Evolutionary conservation across 92 coral and sea anemone species (phyloP).

Genomic region (Blastomussa wellsi): DNA sequence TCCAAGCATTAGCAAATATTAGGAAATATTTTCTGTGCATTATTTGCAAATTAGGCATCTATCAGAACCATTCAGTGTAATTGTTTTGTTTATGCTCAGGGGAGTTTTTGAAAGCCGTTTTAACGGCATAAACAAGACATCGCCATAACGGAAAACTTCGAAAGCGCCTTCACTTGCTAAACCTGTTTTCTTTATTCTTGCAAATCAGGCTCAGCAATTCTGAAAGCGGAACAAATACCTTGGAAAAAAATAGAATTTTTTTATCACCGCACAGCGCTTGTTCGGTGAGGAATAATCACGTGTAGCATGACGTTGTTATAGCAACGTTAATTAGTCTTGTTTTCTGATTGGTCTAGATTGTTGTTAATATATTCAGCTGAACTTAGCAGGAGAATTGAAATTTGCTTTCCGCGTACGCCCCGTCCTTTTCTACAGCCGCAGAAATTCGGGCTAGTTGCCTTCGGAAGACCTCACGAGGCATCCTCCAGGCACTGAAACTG

Average conservation of each 20-base stretch:
- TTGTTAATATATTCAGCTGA: constrained; percentile 45
- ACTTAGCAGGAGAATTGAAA: constrained; percentile 75
- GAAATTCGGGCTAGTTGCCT: constrained; percentile 74
- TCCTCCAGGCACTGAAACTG: constrained; percentile 78
- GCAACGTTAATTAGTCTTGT: constrained; percentile 41
- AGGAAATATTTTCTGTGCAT: constrained; percentile 11
- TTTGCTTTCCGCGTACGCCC: constrained; percentile 69
- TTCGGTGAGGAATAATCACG: constrained; percentile 48
- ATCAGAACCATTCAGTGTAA: background rate
- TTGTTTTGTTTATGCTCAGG: constrained; percentile 8
- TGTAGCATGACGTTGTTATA: constrained; percentile 64
- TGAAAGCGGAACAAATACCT: constrained; percentile 40
- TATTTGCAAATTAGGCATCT: background rate
- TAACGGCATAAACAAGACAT: constrained; percentile 16
- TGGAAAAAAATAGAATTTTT: background rate
- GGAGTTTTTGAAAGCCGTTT: background rate
- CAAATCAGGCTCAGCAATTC: constrained; percentile 22
- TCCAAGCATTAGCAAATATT: background rate
- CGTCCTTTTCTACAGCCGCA: constrained; percentile 74
- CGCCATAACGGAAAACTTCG: background rate
- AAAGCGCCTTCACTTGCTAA: background rate
- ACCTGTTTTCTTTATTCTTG: constrained; percentile 24
- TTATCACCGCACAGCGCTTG: background rate
- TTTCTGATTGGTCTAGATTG: constrained; percentile 63
- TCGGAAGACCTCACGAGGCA: constrained; percentile 57